These are phyloP conservation scores for Trichopria drosophilae DNA, from an alignment of 2,888 invertebrate species.

Conservation along the genomic window DNA sequence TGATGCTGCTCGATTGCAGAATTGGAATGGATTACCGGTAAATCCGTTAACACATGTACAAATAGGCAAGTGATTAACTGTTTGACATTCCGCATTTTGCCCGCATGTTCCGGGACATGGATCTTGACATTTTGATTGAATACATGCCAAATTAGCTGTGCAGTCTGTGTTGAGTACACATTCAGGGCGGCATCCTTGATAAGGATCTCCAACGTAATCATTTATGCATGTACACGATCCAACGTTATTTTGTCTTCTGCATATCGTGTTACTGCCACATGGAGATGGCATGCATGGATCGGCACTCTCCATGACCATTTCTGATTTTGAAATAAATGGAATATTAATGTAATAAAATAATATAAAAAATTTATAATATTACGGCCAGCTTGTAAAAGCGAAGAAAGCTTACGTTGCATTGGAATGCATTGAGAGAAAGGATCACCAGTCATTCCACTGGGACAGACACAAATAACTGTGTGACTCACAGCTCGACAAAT, in stretches of 20 bases:
- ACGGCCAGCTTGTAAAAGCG: neutral
- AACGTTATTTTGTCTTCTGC: slow-evolving; percentile 62
- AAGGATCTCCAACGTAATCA: slow-evolving; percentile 60
- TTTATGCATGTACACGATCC: slow-evolving; percentile 62
- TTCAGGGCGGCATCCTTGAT: slow-evolving; percentile 59
- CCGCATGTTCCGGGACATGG: slow-evolving; percentile 79
- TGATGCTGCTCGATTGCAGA: no score
- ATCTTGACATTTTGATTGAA: slow-evolving; percentile 68
- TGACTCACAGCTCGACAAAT: slow-evolving; percentile 51
- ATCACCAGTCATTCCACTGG: slow-evolving; percentile 54
- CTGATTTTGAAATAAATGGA: slow-evolving; percentile 6
- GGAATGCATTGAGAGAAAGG: slow-evolving; percentile 46
- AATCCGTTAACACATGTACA: slow-evolving; percentile 66
- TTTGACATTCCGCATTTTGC: slow-evolving; percentile 67
- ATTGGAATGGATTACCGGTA: slow-evolving; percentile 66
- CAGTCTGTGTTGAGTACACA: slow-evolving; percentile 62
- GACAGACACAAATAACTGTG: slow-evolving; percentile 56
- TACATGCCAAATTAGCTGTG: slow-evolving; percentile 62
- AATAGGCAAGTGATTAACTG: slow-evolving; percentile 67
- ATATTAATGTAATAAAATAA: neutral
- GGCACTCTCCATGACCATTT: slow-evolving; percentile 25
- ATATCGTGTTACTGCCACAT: slow-evolving; percentile 74
- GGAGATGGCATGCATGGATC: slow-evolving; percentile 74
- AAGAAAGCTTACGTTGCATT: slow-evolving; percentile 39
- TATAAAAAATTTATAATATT: neutral